Conservation (phyloP, 2,113 vertebrate species). For the Dipodomys stephensi region DNA sequence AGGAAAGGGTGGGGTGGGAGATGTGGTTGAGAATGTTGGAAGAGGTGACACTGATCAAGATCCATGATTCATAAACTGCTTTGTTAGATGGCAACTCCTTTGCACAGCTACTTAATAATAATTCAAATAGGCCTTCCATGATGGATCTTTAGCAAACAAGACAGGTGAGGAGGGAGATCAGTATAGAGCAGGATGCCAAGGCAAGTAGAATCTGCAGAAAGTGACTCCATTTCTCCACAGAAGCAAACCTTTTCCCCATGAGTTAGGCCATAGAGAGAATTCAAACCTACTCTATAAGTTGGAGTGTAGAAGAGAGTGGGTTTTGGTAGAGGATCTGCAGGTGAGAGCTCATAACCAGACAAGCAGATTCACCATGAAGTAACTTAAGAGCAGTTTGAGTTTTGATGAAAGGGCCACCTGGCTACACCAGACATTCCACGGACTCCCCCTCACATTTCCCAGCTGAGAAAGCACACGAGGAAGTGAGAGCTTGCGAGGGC, state of each 20-base stretch:
- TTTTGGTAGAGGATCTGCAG: not conserved
- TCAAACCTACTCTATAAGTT: not conserved
- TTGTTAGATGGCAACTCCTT: no score
- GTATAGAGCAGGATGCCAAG: not conserved
- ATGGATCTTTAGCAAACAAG: not conserved
- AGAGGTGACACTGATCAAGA: no score
- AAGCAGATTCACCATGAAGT: not conserved
- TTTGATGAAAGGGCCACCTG: not conserved
- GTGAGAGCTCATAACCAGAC: not conserved
- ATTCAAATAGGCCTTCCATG: not conserved
- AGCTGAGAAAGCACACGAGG: no score
- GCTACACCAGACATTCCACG: not conserved
- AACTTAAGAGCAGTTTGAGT: not conserved
- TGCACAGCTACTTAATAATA: no score
- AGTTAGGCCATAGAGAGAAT: not conserved
- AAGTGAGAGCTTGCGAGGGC: no score
- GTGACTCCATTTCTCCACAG: not conserved
- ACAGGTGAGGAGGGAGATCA: not conserved
- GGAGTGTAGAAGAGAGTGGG: not conserved
- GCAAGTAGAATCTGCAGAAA: not conserved
- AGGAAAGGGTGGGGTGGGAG: no score
- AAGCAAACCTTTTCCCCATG: not conserved
- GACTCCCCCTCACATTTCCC: not conserved
- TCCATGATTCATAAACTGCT: no score
- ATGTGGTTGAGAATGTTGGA: no score